A percentile compares a stretch with the other conserved stretches of the same genome.
Conservation (phyloP, 2,113 vertebrate genomes). For the Poeciliopsis turrubarensis region DNA sequence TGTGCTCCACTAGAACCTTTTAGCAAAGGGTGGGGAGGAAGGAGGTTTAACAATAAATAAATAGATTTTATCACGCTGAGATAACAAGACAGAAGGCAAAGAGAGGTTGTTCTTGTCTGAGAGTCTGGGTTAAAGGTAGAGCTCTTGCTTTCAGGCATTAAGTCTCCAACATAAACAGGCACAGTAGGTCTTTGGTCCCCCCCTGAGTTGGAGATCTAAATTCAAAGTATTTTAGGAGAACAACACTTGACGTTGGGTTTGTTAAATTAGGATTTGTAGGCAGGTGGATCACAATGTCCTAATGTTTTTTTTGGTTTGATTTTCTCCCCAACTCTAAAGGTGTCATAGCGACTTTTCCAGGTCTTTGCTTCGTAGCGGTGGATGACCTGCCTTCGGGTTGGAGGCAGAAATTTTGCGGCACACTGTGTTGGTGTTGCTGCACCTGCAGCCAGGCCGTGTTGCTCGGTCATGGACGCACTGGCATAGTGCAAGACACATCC, state of each 20-base stretch:
- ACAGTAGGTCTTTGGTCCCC: slow-evolving; percentile 76
- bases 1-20: slow-evolving; percentile 26
- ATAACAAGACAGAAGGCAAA: slow-evolving; percentile 27
- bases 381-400: slow-evolving; percentile 77
- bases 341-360: slow-evolving; percentile 96
- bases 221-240: slow-evolving; percentile 53
- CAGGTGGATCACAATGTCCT: slow-evolving; percentile 37
- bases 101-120: slow-evolving; percentile 20
- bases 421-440: slow-evolving; percentile 95
- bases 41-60: slow-evolving; percentile 61
- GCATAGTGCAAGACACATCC: slow-evolving; percentile 93
- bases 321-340: slow-evolving; percentile 39
- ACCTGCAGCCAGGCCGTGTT: slow-evolving; percentile 94
- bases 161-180: slow-evolving; percentile 66
- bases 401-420: slow-evolving; percentile 94
- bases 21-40: slow-evolving; percentile 38
- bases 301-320: slow-evolving; percentile 17
- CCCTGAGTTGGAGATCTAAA: slow-evolving; percentile 63
- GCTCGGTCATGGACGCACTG: slow-evolving; percentile 88
- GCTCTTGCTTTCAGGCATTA: slow-evolving; percentile 29
- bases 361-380: slow-evolving; percentile 86
- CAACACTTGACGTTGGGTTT: slow-evolving; percentile 39
- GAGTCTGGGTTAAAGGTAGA: slow-evolving; percentile 42
- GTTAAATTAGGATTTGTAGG: slow-evolving; percentile 40
- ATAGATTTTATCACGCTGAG: slow-evolving; percentile 47